Conservation (phyloP, 2,888 invertebrate genomes). For the Hypena proboscidalis region DNA sequence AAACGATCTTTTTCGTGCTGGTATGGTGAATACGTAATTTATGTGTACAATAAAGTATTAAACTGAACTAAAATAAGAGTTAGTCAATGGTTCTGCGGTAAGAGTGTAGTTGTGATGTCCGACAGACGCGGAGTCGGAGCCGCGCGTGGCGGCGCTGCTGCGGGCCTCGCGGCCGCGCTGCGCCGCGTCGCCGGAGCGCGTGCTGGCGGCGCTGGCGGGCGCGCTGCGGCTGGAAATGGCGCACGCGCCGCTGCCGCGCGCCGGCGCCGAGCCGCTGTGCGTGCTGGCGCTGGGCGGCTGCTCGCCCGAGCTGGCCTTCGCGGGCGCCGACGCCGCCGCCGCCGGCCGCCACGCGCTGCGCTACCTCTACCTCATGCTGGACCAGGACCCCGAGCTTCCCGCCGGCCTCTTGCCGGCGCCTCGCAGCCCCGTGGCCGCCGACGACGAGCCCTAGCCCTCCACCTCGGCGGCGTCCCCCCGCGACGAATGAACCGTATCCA, state of each 20-base stretch:
- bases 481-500: too few relatives aligned
- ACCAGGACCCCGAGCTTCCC: too few relatives aligned
- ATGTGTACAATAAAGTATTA: too few relatives aligned
- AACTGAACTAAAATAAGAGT: too few relatives aligned
- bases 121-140: slow-evolving; percentile 36
- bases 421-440: too few relatives aligned
- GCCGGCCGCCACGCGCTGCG: slow-evolving; percentile 49
- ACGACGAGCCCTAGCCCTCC: too few relatives aligned
- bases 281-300: slow-evolving; percentile 46
- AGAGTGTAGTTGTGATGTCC: too few relatives aligned
- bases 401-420: too few relatives aligned
- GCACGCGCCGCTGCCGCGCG: slow-evolving; percentile 21
- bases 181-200: slow-evolving; percentile 13
- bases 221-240: slow-evolving; percentile 44
- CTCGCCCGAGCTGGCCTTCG: slow-evolving; percentile 43
- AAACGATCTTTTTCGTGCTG: too few relatives aligned
- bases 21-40: too few relatives aligned
- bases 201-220: slow-evolving; percentile 38
- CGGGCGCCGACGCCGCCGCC: slow-evolving; percentile 28
- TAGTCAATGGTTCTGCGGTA: too few relatives aligned
- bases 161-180: slow-evolving; percentile 18
- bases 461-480: too few relatives aligned
- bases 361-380: slow-evolving; percentile 53
- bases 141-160: slow-evolving; percentile 25
- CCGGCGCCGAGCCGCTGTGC: slow-evolving; percentile 24